Conservation (phyloP, 1,140 invertebrate species). For the Euura saliciscinereae region DNA sequence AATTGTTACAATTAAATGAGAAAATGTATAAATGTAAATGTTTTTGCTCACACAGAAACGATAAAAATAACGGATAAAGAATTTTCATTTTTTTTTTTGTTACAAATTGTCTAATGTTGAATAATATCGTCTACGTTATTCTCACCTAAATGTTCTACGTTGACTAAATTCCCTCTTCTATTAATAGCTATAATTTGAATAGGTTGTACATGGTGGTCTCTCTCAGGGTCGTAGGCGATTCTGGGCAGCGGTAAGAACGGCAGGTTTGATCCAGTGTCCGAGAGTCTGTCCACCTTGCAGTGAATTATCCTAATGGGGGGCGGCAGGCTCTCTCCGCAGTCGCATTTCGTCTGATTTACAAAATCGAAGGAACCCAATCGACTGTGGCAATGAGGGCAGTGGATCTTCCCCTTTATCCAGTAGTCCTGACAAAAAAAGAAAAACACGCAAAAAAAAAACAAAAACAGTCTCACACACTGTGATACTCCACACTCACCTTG, state of each 20-base stretch:
- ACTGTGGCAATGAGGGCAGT: constrained; percentile 48
- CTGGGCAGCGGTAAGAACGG: constrained; percentile 10
- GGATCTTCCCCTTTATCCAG: constrained; percentile 51
- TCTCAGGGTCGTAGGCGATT: neutral
- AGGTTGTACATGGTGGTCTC: neutral
- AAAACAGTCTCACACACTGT: too few species aligned
- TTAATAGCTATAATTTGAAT: neutral
- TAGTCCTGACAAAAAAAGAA: constrained; percentile 41
- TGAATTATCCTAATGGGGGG: constrained; percentile 49
- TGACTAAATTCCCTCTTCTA: neutral
- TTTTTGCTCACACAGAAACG: too few species aligned
- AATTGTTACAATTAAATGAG: neutral
- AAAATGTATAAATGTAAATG: neutral
- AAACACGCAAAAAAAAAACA: too few species aligned
- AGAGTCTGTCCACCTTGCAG: constrained; percentile 42
- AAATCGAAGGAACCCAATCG: constrained; percentile 53
- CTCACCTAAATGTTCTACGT: neutral
- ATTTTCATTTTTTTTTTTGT: too few species aligned
- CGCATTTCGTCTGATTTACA: constrained; percentile 45
- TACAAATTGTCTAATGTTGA: too few species aligned
- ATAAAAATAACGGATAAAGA: too few species aligned
- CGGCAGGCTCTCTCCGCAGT: constrained; percentile 39
- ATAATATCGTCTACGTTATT: neutral
- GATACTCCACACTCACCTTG: constrained; percentile 28
- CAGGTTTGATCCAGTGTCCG: constrained; percentile 14